phyloP scores from a whole-genome alignment of 2,113 vertebrate genomes.

The Clarias magur region DNA sequence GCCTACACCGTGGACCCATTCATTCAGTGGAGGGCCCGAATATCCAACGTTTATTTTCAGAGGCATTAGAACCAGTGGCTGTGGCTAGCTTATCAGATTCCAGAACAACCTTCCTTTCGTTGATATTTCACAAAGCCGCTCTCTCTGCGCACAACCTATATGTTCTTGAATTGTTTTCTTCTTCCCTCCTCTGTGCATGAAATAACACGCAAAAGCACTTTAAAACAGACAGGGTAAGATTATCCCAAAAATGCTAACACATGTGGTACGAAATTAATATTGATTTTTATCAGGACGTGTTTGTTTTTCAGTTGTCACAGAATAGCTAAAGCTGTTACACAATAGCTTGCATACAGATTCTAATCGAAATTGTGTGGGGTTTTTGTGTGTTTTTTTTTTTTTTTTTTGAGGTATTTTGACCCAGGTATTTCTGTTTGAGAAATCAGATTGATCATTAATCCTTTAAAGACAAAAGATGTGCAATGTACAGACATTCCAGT shows the following conservation, averaged over 20 bases:
- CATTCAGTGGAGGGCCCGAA: conserved; percentile 56
- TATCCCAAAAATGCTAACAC: conserved; percentile 68
- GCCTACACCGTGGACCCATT: conserved; percentile 71
- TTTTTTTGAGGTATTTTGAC: conserved; percentile 3
- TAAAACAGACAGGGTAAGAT: conserved; percentile 69
- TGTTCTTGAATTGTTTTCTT: conserved; percentile 73
- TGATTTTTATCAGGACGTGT: conserved; percentile 58
- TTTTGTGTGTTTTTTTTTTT: background rate
- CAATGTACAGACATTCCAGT: conserved; percentile 27
- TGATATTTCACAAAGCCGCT: conserved; percentile 71
- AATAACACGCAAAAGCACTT: conserved; percentile 70
- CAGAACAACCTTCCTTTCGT: conserved; percentile 68
- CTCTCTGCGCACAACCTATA: conserved; percentile 64
- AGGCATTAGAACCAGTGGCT: conserved; percentile 72
- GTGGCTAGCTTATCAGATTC: conserved; percentile 71
- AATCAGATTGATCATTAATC: background rate
- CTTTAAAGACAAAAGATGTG: background rate
- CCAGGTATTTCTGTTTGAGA: background rate
- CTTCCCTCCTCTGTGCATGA: conserved; percentile 44
- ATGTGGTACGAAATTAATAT: conserved; percentile 67
- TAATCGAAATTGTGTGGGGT: conserved; percentile 31
- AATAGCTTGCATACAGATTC: conserved; percentile 20
- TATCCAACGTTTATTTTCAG: conserved; percentile 73
- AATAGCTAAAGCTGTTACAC: conserved; percentile 10
- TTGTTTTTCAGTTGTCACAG: conserved; percentile 57